Evolutionary conservation across 2,797 vertebrate genomes (phyloP).

Genomic region (Crenichthys baileyi): DNA sequence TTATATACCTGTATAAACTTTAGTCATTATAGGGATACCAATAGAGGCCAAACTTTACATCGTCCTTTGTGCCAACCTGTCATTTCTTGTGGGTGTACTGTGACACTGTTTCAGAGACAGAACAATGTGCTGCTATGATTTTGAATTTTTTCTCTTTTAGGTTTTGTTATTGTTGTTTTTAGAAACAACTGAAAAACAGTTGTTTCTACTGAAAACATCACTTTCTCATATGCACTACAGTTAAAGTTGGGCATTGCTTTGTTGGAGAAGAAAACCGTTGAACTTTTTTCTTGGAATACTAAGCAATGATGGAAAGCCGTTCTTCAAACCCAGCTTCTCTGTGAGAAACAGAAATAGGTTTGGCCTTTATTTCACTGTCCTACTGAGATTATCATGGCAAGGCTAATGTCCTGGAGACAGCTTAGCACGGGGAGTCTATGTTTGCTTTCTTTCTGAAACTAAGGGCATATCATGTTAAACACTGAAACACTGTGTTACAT

Average conservation of each 20-base stretch:
- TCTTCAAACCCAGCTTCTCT: constrained; percentile 7
- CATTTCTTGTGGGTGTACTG: constrained; percentile 54
- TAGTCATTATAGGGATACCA: constrained; percentile 61
- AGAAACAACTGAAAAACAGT: too few species aligned
- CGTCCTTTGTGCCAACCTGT: constrained; percentile 80
- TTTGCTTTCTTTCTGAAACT: neutral
- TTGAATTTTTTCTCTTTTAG: constrained; percentile 27
- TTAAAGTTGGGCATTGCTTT: constrained; percentile 11
- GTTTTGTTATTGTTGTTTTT: neutral
- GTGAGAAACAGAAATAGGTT: constrained; percentile 20
- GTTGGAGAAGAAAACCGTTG: constrained; percentile 19
- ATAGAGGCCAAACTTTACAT: constrained; percentile 71
- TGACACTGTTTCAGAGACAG: constrained; percentile 52
- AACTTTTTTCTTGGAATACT: constrained; percentile 8
- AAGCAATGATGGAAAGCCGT: neutral
- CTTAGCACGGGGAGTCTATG: neutral
- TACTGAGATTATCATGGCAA: constrained; percentile 1
- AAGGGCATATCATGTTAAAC: neutral
- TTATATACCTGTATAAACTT: constrained; percentile 72
- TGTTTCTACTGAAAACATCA: constrained; percentile 15
- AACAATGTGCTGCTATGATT: constrained; percentile 73
- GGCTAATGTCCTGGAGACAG: neutral
- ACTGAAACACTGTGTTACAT: neutral
- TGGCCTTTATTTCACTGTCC: constrained; percentile 2
- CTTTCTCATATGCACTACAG: constrained; percentile 11